phyloP scores from a whole-genome alignment of 2,888 invertebrate genomes.

The Hydrotaea cyrtoneurina region DNA sequence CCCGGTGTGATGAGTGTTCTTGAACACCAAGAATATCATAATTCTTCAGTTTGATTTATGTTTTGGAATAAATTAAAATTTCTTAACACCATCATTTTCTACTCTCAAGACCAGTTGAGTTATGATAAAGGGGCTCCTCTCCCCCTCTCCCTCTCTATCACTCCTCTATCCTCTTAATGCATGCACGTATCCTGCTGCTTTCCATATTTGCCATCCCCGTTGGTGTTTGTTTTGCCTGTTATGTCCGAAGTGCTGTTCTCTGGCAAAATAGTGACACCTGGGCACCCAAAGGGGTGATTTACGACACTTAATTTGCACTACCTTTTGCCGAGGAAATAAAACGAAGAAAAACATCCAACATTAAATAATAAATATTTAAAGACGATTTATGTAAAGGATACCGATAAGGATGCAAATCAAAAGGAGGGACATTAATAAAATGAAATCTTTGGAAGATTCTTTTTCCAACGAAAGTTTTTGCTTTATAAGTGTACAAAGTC shows the following conservation, averaged over 20 bases:
- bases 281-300: neutral
- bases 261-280: neutral
- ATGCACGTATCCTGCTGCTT: neutral
- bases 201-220: neutral
- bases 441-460: too few relatives aligned
- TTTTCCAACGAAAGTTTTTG: too few relatives aligned
- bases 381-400: too few relatives aligned
- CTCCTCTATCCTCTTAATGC: too few relatives aligned
- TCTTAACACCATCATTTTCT: neutral
- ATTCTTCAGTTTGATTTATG: slow-evolving; percentile 34
- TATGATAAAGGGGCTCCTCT: neutral
- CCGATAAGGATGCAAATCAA: too few relatives aligned
- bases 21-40: slow-evolving; percentile 12
- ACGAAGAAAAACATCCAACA: neutral
- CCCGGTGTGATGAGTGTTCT: neutral
- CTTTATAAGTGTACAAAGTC: too few relatives aligned
- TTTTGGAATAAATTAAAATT: slow-evolving; percentile 20
- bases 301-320: neutral
- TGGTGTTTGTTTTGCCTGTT: neutral
- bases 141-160: neutral
- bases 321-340: neutral
- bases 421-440: too few relatives aligned
- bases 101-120: neutral
- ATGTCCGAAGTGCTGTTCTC: neutral
- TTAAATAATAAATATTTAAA: too few relatives aligned